Base-by-base conservation (phyloP, 2,113 vertebrate species). In the Actenoides lindsayi region DNA sequence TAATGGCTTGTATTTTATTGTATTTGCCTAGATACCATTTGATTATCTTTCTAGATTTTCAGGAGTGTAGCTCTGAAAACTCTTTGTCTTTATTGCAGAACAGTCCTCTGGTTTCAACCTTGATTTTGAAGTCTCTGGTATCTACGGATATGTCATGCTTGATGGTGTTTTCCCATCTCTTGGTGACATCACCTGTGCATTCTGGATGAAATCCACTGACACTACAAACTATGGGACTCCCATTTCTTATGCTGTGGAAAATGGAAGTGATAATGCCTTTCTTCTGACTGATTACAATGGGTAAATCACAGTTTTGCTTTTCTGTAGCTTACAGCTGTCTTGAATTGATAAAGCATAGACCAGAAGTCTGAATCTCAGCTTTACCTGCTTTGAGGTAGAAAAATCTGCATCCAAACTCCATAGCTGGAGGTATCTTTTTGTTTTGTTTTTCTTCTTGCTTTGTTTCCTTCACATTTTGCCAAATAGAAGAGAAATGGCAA, bases 231-330 rank as follows among this genome's bases (percentile, higher is more conserved):
- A 99, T 17, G 99, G 99, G 71, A 99, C 99, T 10, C 99, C 99
- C 0, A 97, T 99, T 93, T 99, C 99, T 30, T 99, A 99, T 9
- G 99, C 99, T 2, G 98, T 99, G 75, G 99, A 99, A 70, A 98
- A 98, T 21, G 98, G 98, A 97, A 99, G 98, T 51, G 99, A 99
- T 97, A 99, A 99, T 51, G 98, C 99, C 46, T 99, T 99, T 96
- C 99, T 99, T 23, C 98, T 99, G 69, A 99, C 99, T 15, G 99
- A 99, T 98, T 99, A 99, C 96, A 99, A 99, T 16, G 99, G 99
- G 99, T 99, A 97, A 98, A 98, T 87, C 25, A 77, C 6, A 75
- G n/a, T 77, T 75, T 27, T 76, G 23, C 31, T 85, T 79, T 76
- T 64, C 53, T 75, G 7, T 56, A 73, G 14, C 15, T 39, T 81